Percentiles rank a stretch among this genome's conserved stretches.
Conservation (phyloP, 2,113 vertebrate species). For the Dermatemys mawii region DNA sequence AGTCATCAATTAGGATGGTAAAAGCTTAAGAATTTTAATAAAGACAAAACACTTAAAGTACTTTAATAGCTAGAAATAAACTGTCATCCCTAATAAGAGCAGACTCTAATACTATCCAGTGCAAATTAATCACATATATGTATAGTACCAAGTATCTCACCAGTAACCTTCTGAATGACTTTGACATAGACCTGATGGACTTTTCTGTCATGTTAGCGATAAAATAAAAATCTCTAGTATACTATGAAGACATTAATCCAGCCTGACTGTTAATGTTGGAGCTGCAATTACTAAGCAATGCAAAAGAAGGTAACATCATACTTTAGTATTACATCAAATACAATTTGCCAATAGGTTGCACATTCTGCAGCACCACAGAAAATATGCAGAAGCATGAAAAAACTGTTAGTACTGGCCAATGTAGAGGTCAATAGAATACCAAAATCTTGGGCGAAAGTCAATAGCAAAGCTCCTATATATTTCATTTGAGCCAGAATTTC, state of each 20-base stretch:
- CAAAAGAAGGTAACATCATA: conserved; percentile 18
- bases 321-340: conserved; percentile 18
- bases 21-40: conserved; percentile 54
- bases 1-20: conserved; percentile 39
- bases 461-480: not conserved
- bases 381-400: not conserved
- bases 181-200: conserved; percentile 2
- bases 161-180: conserved; percentile 23
- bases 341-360: conserved; percentile 28
- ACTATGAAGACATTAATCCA: conserved; percentile 2
- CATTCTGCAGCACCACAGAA: not conserved
- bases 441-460: not conserved
- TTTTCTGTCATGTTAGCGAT: not conserved
- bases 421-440: not conserved
- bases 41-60: conserved; percentile 34
- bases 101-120: not conserved
- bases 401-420: not conserved
- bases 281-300: conserved; percentile 14
- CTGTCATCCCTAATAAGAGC: conserved; percentile 24
- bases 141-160: not conserved
- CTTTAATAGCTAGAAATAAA: conserved; percentile 41
- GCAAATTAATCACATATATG: conserved; percentile 22
- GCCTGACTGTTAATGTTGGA: conserved; percentile 9
- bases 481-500: not conserved
- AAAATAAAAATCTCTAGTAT: not conserved